A percentile compares a stretch with the other conserved stretches of the same genome.
Evolutionary conservation across 64 coral and sea anemone genomes (phyloP).

Genomic region (Montipora cactus): DNA sequence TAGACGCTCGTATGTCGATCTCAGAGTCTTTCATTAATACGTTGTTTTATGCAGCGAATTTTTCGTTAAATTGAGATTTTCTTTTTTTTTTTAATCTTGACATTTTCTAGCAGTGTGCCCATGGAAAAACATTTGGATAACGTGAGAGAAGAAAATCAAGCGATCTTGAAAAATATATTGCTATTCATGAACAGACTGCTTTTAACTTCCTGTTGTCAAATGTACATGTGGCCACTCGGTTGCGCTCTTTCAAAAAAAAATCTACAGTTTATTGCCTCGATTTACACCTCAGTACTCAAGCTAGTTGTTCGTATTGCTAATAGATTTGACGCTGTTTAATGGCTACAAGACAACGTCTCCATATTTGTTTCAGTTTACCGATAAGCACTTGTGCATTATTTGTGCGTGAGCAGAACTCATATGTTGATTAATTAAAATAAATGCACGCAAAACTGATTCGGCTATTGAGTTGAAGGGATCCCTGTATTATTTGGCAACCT

Average conservation of each 20-base stretch:
- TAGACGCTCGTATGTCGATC: not conserved
- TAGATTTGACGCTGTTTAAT: not conserved
- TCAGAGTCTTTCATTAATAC: not conserved
- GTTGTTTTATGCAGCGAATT: not conserved
- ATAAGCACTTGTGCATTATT: not conserved
- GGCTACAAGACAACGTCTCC: not conserved
- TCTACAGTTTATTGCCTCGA: not conserved
- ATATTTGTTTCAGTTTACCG: not conserved
- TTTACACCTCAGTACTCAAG: not conserved
- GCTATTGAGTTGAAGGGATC: not conserved
- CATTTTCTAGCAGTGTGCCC: not conserved
- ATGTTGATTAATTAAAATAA: not conserved
- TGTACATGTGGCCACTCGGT: not conserved
- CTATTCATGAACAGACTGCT: not conserved
- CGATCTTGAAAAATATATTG: not conserved
- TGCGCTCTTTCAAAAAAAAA: not conserved
- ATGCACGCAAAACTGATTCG: not conserved
- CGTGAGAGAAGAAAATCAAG: not conserved
- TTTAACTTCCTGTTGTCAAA: constrained; percentile 12
- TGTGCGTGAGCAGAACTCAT: not conserved
- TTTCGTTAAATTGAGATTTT: not conserved
- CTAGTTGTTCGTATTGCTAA: not conserved
- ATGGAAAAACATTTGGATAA: not conserved
- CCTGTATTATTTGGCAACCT: not conserved
- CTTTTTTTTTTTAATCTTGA: not conserved